These are phyloP conservation scores for Miniopterus natalensis DNA, from an alignment of 2,113 vertebrate genomes.

Conservation along the genomic window DNA sequence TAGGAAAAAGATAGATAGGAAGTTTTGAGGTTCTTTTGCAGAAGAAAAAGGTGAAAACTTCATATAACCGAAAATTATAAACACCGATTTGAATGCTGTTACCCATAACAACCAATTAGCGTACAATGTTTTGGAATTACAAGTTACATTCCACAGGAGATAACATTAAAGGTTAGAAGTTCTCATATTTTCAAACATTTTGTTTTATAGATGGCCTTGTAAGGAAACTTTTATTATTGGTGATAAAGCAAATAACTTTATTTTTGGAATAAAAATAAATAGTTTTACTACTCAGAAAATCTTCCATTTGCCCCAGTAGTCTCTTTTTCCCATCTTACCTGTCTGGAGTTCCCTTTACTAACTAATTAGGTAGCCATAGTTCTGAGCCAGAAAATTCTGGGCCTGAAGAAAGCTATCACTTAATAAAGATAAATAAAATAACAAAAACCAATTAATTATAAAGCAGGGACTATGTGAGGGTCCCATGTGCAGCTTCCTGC, in stretches of 20 bases:
- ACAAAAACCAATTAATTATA: not conserved
- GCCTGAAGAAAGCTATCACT: not conserved
- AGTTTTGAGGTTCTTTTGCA: not conserved
- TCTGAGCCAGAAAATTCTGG: not conserved
- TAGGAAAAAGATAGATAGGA: not conserved
- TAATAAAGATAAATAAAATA: not conserved
- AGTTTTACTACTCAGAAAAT: not conserved
- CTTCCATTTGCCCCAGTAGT: not conserved
- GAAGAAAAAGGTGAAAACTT: not conserved
- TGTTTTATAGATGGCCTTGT: not conserved
- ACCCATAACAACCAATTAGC: not conserved
- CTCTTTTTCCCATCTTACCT: not conserved
- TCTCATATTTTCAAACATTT: not conserved
- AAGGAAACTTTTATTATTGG: not conserved
- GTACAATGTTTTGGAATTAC: not conserved
- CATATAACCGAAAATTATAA: not conserved
- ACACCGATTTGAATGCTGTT: not conserved
- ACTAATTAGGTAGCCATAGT: not conserved
- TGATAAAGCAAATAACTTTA: not conserved
- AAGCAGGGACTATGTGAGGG: not conserved
- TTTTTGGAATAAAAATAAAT: not conserved
- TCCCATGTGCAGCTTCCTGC: not conserved
- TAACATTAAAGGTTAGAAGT: slow-evolving; percentile 5
- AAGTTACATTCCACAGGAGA: not conserved
- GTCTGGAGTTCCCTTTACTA: not conserved